Evolutionary conservation across 2,113 vertebrate species (phyloP).

Genomic region (Gymnobelideus leadbeateri): DNA sequence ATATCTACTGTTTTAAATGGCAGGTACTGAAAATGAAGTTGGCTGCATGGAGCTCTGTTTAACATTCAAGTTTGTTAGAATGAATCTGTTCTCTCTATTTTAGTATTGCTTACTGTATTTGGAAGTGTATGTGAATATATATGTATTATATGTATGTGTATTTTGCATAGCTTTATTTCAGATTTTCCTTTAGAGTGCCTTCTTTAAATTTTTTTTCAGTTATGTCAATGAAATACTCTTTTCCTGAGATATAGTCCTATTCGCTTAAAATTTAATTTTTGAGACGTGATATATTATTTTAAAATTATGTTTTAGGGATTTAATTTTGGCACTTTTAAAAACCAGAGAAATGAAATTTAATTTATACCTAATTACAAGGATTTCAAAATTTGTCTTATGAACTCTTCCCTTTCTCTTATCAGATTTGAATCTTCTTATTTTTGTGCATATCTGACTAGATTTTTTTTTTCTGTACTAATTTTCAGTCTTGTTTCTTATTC

Average conservation of each 20-base stretch:
- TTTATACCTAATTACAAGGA: constrained; percentile 19
- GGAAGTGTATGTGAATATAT: neutral
- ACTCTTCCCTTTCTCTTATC: constrained; percentile 11
- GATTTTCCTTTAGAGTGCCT: neutral
- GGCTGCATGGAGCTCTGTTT: neutral
- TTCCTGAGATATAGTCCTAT: neutral
- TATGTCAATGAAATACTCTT: constrained; percentile 13
- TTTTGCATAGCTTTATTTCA: neutral
- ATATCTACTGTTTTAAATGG: neutral
- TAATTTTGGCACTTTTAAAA: neutral
- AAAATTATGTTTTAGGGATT: constrained; percentile 20
- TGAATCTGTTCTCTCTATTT: neutral
- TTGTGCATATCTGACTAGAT: constrained; percentile 11
- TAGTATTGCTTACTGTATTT: neutral
- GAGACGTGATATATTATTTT: neutral
- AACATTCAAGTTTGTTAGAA: neutral
- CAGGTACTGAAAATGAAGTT: neutral
- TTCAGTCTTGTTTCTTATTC: constrained; percentile 41
- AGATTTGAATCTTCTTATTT: neutral
- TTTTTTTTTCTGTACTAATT: constrained; percentile 46
- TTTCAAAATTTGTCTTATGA: neutral
- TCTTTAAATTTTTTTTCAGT: neutral
- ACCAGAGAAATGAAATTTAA: neutral
- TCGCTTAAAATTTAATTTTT: constrained; percentile 4
- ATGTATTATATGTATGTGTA: neutral